A percentile compares a stretch with the other conserved stretches of the same genome.
Evolutionary conservation across 2,888 invertebrate species (phyloP).

Genomic region (Drosophila aldrichi): DNA sequence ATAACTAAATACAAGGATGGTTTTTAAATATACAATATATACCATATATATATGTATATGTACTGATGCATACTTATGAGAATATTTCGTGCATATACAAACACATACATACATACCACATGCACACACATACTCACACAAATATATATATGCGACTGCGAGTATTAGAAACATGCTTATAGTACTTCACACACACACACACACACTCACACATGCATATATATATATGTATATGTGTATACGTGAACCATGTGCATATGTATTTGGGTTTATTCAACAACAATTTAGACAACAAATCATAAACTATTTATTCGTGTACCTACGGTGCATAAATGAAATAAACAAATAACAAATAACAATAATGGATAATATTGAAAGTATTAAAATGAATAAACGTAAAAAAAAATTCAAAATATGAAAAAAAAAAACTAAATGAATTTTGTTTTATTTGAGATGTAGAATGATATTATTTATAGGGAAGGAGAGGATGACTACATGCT

Average conservation of each 20-base stretch:
- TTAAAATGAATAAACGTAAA: slow-evolving; percentile 66
- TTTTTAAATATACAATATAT: slow-evolving; percentile 46
- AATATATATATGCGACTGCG: neutral
- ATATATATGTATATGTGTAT: slow-evolving; percentile 5
- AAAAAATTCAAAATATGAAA: slow-evolving; percentile 40
- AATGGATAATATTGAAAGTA: slow-evolving; percentile 53
- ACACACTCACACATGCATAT: too few relatives aligned
- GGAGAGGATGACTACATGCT: too few relatives aligned
- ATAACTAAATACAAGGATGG: slow-evolving; percentile 52
- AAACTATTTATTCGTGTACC: slow-evolving; percentile 46
- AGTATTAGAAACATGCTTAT: slow-evolving; percentile 9
- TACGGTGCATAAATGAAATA: slow-evolving; percentile 37
- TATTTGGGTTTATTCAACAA: slow-evolving; percentile 53
- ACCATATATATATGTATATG: slow-evolving; percentile 16
- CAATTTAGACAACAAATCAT: slow-evolving; percentile 36
- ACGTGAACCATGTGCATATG: slow-evolving; percentile 39
- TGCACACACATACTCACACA: slow-evolving; percentile 14
- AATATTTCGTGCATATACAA: slow-evolving; percentile 38
- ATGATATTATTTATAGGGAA: too few relatives aligned
- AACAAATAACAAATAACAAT: slow-evolving; percentile 50
- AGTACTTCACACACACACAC: slow-evolving; percentile 19
- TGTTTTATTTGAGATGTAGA: neutral
- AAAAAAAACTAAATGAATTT: neutral
- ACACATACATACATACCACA: slow-evolving; percentile 3
- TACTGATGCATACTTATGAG: slow-evolving; percentile 52